These are phyloP conservation scores for Cebidichthys violaceus DNA, from an alignment of 2,113 vertebrate species.

Conservation along the genomic window DNA sequence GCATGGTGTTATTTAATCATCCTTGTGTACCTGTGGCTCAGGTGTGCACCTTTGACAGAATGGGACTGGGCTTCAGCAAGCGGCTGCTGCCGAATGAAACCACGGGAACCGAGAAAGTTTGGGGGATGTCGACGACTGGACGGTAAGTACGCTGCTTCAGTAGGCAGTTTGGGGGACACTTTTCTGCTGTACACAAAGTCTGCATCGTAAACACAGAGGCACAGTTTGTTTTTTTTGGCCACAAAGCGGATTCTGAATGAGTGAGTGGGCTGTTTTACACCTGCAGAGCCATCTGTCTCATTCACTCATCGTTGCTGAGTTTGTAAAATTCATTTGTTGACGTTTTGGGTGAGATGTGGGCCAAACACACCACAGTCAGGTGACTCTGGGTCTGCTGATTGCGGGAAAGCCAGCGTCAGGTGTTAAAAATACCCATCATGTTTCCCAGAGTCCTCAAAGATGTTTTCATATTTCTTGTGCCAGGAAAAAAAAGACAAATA, in stretches of 20 bases:
- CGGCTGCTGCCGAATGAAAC: constrained; percentile 81
- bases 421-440: background rate
- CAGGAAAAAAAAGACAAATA: background rate
- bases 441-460: background rate
- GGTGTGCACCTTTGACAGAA: constrained; percentile 86
- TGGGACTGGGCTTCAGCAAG: constrained; percentile 86
- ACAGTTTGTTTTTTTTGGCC: background rate
- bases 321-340: constrained; percentile 16
- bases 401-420: background rate
- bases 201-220: background rate
- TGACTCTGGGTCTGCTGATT: background rate
- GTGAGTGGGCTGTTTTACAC: constrained; percentile 7
- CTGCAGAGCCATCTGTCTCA: constrained; percentile 2
- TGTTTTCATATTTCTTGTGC: background rate
- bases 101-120: constrained; percentile 83
- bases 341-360: background rate
- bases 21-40: constrained; percentile 35
- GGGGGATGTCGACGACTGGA: constrained; percentile 84
- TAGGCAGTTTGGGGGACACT: background rate
- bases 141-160: constrained; percentile 66
- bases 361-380: background rate
- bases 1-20: background rate
- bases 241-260: constrained; percentile 7
- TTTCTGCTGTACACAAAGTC: background rate
- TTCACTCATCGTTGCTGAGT: background rate